phyloP scores from a whole-genome alignment of 1,140 invertebrate species.

The Bursaphelenchus mucronatus region DNA sequence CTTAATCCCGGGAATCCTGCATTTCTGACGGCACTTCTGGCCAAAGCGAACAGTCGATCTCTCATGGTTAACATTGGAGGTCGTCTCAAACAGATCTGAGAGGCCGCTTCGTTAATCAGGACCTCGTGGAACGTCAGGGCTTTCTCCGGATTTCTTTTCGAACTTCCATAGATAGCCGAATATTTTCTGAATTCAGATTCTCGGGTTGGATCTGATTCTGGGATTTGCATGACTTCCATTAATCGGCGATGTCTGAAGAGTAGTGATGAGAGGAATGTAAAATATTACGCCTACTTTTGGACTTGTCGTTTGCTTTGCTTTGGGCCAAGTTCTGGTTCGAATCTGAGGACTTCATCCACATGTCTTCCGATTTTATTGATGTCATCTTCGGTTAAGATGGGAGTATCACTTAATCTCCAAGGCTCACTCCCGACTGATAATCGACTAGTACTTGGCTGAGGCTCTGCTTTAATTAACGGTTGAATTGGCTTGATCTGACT shows the following conservation, averaged over 20 bases:
- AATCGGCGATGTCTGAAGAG: neutral
- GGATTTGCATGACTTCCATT: too few relatives aligned
- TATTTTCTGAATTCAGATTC: conserved; percentile 92
- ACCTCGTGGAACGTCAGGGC: conserved; percentile 91
- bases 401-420: too few relatives aligned
- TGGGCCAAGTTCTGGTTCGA: too few relatives aligned
- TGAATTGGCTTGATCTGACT: too few relatives aligned
- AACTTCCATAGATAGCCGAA: conserved; percentile 86
- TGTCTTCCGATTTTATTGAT: too few relatives aligned
- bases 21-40: conserved; percentile 74
- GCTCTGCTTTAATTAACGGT: too few relatives aligned
- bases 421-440: too few relatives aligned
- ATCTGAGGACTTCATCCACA: too few relatives aligned
- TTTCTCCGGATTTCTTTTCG: conserved; percentile 93
- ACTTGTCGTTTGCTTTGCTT: too few relatives aligned
- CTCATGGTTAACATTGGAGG: conserved; percentile 81
- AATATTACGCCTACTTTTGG: too few relatives aligned
- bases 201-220: conserved; percentile 61
- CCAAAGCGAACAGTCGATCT: conserved; percentile 88
- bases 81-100: conserved; percentile 83
- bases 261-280: neutral
- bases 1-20: conserved; percentile 17
- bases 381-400: too few relatives aligned
- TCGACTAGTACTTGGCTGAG: too few relatives aligned
- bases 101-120: conserved; percentile 92